Conservation (phyloP, 2,888 invertebrate genomes). For the Galeopsomyia nigrocyanea region DNA sequence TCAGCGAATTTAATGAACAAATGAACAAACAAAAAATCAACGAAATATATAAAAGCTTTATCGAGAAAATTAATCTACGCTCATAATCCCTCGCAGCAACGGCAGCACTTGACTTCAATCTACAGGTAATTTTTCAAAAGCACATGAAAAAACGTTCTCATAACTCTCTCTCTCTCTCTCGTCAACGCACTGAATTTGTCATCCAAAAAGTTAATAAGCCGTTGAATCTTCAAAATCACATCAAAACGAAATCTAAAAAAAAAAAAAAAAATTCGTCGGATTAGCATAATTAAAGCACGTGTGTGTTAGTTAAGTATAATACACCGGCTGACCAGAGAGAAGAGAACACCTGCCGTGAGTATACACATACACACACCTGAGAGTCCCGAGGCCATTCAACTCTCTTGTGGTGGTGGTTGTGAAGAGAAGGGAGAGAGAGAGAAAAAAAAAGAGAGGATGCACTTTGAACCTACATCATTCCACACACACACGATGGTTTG, state of each 20-base stretch:
- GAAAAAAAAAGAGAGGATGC: conserved; percentile 14
- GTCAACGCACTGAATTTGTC: too few relatives aligned
- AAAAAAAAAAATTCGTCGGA: background rate
- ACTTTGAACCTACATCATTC: background rate
- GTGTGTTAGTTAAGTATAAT: background rate
- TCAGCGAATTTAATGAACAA: too few relatives aligned
- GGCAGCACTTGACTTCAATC: too few relatives aligned
- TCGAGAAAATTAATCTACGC: too few relatives aligned
- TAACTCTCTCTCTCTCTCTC: too few relatives aligned
- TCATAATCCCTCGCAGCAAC: too few relatives aligned
- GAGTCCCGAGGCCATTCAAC: conserved; percentile 52
- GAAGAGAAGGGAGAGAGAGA: conserved; percentile 13
- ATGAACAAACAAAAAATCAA: too few relatives aligned
- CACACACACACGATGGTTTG: background rate
- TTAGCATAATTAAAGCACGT: background rate
- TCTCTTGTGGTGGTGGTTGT: background rate
- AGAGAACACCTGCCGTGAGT: conserved; percentile 48
- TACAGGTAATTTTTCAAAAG: too few relatives aligned
- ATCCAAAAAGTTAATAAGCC: conserved; percentile 26
- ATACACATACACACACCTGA: conserved; percentile 39
- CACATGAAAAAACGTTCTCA: too few relatives aligned
- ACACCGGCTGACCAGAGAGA: conserved; percentile 12
- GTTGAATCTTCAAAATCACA: background rate
- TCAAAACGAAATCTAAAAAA: background rate
- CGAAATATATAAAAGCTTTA: too few relatives aligned